A percentile compares a stretch with the other conserved stretches of the same genome.
These are phyloP conservation scores for Ennomos erosarius DNA, from an alignment of 2,888 invertebrate species.

Conservation along the genomic window DNA sequence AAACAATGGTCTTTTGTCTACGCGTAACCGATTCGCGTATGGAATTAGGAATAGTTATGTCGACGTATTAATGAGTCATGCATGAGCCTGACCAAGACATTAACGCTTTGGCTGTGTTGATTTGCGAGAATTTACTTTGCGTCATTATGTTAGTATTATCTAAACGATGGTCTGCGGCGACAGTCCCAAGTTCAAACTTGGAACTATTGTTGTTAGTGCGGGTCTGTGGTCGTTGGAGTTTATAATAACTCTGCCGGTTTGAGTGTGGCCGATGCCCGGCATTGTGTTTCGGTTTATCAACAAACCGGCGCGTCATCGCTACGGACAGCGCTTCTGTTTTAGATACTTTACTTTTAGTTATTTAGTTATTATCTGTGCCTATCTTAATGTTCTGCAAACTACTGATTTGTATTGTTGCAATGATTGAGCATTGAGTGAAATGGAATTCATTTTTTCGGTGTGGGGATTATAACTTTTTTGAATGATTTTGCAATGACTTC, in stretches of 20 bases:
- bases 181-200: slow-evolving; percentile 40
- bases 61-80: slow-evolving; percentile 55
- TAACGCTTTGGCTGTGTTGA: slow-evolving; percentile 42
- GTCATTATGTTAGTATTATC: slow-evolving; percentile 50
- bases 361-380: no score
- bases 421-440: no score
- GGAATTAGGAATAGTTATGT: slow-evolving; percentile 17
- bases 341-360: no score
- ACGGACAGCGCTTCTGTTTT: neutral
- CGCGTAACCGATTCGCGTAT: slow-evolving; percentile 42
- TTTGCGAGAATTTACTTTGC: slow-evolving; percentile 42
- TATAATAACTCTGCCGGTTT: slow-evolving; percentile 47
- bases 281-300: slow-evolving; percentile 60
- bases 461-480: no score
- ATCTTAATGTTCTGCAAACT: no score
- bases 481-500: no score
- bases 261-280: slow-evolving; percentile 41
- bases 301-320: slow-evolving; percentile 39
- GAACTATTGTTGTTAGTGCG: slow-evolving; percentile 41
- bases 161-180: slow-evolving; percentile 43
- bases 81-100: slow-evolving; percentile 49
- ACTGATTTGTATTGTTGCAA: no score
- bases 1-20: slow-evolving; percentile 72
- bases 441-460: no score
- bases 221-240: slow-evolving; percentile 40